These are phyloP conservation scores for Berghia stephanieae DNA, from an alignment of 1,140 invertebrate species.

Conservation along the genomic window DNA sequence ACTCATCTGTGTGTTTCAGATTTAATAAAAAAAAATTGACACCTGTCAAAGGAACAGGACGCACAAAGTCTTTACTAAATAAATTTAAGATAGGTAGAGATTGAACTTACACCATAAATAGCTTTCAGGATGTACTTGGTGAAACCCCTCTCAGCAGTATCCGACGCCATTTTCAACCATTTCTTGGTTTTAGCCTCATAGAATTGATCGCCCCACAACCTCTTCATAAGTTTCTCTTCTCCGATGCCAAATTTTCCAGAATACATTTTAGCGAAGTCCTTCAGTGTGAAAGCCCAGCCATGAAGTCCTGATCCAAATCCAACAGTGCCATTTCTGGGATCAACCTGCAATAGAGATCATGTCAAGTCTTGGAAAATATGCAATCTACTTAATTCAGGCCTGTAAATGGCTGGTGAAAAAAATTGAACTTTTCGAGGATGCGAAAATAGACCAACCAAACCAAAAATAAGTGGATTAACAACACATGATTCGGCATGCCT, in stretches of 20 bases:
- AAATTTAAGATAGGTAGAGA: neutral
- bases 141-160: constrained; percentile 93
- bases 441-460: too few relatives aligned
- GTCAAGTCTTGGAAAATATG: too few relatives aligned
- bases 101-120: neutral
- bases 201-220: constrained; percentile 95
- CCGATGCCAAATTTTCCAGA: constrained; percentile 98
- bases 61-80: neutral
- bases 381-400: too few relatives aligned
- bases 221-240: constrained; percentile 94
- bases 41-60: neutral
- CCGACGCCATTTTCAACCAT: constrained; percentile 91
- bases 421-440: too few relatives aligned
- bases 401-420: too few relatives aligned
- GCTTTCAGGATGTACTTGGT: constrained; percentile 92
- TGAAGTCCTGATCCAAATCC: constrained; percentile 99
- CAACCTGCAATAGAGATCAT: too few relatives aligned
- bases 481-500: too few relatives aligned
- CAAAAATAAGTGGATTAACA: too few relatives aligned
- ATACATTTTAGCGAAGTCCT: constrained; percentile 99
- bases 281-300: constrained; percentile 99
- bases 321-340: constrained; percentile 97
- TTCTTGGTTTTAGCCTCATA: constrained; percentile 89
- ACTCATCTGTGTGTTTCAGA: too few relatives aligned
- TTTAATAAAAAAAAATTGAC: neutral